phyloP scores from a whole-genome alignment of 2,888 invertebrate species.

The Koerneria pararmatus region DNA sequence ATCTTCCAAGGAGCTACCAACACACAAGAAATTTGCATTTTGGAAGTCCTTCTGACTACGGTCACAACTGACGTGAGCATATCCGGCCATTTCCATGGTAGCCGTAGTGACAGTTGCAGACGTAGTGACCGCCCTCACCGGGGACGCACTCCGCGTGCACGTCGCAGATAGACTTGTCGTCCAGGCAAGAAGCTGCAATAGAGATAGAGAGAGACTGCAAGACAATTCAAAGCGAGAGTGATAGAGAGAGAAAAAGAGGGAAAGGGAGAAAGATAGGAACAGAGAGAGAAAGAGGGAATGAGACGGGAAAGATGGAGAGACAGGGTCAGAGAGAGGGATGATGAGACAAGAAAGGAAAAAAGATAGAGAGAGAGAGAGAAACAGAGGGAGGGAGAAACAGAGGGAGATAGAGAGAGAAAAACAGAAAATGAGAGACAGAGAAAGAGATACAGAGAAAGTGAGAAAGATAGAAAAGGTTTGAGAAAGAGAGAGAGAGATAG shows the following conservation, averaged over 20 bases:
- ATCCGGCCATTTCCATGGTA: constrained; percentile 54
- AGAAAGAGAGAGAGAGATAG: too few species aligned
- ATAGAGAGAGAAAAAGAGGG: background rate
- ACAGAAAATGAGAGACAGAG: too few species aligned
- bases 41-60: too few species aligned
- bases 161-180: constrained; percentile 59
- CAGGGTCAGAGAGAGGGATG: background rate
- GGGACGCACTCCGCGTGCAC: constrained; percentile 60
- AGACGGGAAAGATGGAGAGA: background rate
- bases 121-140: constrained; percentile 49
- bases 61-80: constrained; percentile 41
- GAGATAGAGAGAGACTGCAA: background rate
- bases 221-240: background rate
- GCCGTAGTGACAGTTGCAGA: constrained; percentile 56
- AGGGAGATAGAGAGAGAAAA: too few species aligned
- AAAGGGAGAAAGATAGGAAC: background rate
- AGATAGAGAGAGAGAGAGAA: too few species aligned
- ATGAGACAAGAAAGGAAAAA: too few species aligned
- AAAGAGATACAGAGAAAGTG: too few species aligned
- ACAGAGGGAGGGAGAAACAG: too few species aligned
- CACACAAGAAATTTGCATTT: too few species aligned
- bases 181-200: constrained; percentile 52
- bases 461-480: too few species aligned
- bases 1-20: too few species aligned
- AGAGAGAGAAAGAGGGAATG: background rate